A percentile compares a stretch with the other conserved stretches of the same genome.
Conservation (phyloP, 2,888 invertebrate genomes). For the Auanema sp. region DNA sequence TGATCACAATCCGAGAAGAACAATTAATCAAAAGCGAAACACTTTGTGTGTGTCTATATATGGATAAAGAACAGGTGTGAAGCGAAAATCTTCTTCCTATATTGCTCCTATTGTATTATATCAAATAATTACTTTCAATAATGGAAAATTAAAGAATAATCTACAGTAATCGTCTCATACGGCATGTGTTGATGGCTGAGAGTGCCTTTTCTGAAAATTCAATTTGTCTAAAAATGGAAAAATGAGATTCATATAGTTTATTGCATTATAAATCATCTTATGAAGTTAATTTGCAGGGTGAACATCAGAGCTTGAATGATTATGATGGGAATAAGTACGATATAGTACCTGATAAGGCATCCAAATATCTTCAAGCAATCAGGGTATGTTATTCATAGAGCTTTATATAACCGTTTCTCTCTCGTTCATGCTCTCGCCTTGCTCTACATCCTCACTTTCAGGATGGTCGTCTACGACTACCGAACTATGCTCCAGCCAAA, state of each 20-base stretch:
- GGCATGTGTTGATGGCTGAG: too few species aligned
- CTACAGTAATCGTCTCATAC: too few species aligned
- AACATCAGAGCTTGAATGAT: conserved; percentile 44
- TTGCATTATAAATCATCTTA: neutral
- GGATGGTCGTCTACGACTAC: conserved; percentile 32
- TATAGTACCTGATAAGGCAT: conserved; percentile 45
- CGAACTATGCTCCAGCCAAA: conserved; percentile 30
- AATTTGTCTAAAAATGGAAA: neutral
- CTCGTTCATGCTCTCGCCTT: neutral
- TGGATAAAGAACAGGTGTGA: too few species aligned
- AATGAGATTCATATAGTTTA: conserved; percentile 1
- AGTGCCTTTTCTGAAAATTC: too few species aligned
- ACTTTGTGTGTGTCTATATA: neutral
- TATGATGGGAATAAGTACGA: conserved; percentile 50
- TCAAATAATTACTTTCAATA: too few species aligned
- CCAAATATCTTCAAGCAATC: conserved; percentile 35
- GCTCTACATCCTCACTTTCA: conserved; percentile 12
- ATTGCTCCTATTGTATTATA: too few species aligned
- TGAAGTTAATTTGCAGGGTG: conserved; percentile 36
- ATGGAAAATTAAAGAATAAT: too few species aligned
- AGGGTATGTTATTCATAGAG: conserved; percentile 5
- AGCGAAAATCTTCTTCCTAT: too few species aligned
- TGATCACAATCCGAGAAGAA: conserved; percentile 3
- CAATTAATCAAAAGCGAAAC: neutral
- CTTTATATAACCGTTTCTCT: neutral